Evolutionary conservation across 2,888 invertebrate species (phyloP), one percentile per base, ranked within the genome.

Genomic region (Melanchra persicariae): DNA sequence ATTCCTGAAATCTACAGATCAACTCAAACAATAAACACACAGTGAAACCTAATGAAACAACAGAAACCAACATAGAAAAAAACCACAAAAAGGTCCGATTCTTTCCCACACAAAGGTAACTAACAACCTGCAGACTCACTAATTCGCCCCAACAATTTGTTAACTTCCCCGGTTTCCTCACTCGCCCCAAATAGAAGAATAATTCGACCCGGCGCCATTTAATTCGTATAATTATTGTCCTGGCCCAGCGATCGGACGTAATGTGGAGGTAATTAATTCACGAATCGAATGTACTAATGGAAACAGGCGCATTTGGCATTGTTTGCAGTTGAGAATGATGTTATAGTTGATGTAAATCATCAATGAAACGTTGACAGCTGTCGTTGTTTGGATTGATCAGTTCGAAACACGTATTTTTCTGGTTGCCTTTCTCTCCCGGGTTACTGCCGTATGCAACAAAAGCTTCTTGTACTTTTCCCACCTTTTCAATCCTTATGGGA

Each of bases 151-250:
- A 70, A 77, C 80, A 70, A 85, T 85, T 85, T 75, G 77, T 80
- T 74, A 85, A 79, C 76, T 85, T 83, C 15, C 57, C 37, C 22
- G 15, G 57, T 22, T 37, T 37, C 71, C 77, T 73, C 59, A 72
- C 45, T 69, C 52, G 51, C 49, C 34, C 71, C 71, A 67, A 77
- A 82, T 79, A 85, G 66, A 73, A 69, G 58, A 77, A 77, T 75
- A 71, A 77, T 71, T 65, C 70, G 70, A 82, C 45, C 45, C 67
- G 19, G 57, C 59, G 59, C 64, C 60, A 82, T 83, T 85, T 80
- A 79, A 80, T 80, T 79, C 73, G 74, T 70, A 70, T 79, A 83
- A 79, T 84, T 84, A 75, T 75, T 70, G 84, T 78, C 63, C 71
- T 57, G 70, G 30, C 62, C 47, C 54, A 12, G 40, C 58, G 43